Percentiles rank a stretch among this genome's conserved stretches.
These are phyloP conservation scores for Drosophila limbata DNA, from an alignment of 2,888 invertebrate species.

Conservation along the genomic window DNA sequence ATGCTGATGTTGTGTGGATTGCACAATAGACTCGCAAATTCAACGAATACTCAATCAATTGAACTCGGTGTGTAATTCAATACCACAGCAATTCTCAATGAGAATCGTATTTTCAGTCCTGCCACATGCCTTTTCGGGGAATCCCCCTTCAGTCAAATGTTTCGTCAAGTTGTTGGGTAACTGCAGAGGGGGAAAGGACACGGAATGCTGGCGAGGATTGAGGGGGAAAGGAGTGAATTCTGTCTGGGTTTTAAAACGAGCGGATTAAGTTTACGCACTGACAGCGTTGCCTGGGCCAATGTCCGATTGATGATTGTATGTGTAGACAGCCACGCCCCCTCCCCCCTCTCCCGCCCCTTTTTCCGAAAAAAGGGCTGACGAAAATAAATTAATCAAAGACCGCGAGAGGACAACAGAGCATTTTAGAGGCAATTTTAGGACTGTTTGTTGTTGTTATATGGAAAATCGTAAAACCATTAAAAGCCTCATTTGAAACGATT, in stretches of 20 bases:
- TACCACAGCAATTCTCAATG: constrained; percentile 23
- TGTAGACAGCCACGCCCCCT: constrained; percentile 18
- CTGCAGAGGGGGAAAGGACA: neutral
- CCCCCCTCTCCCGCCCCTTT: neutral
- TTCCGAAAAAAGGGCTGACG: constrained; percentile 11
- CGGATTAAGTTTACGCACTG: constrained; percentile 49
- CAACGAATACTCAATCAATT: constrained; percentile 32
- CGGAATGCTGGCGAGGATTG: neutral
- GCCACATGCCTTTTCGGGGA: constrained; percentile 4
- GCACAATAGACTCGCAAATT: constrained; percentile 5
- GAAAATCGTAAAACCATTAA: constrained; percentile 75
- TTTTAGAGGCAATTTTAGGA: constrained; percentile 11
- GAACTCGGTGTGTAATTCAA: constrained; percentile 29
- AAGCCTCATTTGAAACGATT: constrained; percentile 78
- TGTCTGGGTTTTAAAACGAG: constrained; percentile 37
- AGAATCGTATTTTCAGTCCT: constrained; percentile 1
- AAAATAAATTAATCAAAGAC: constrained; percentile 65
- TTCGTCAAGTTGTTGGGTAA: constrained; percentile 18
- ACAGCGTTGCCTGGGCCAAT: constrained; percentile 36
- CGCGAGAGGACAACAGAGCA: constrained; percentile 45
- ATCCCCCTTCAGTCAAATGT: constrained; percentile 11
- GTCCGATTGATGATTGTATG: constrained; percentile 26
- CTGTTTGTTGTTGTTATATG: constrained; percentile 30
- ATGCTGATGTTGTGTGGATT: constrained; percentile 3
- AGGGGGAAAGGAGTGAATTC: neutral